These are phyloP conservation scores for Sinocyclocheilus rhinocerous DNA, from an alignment of 2,113 vertebrate genomes.

Conservation along the genomic window DNA sequence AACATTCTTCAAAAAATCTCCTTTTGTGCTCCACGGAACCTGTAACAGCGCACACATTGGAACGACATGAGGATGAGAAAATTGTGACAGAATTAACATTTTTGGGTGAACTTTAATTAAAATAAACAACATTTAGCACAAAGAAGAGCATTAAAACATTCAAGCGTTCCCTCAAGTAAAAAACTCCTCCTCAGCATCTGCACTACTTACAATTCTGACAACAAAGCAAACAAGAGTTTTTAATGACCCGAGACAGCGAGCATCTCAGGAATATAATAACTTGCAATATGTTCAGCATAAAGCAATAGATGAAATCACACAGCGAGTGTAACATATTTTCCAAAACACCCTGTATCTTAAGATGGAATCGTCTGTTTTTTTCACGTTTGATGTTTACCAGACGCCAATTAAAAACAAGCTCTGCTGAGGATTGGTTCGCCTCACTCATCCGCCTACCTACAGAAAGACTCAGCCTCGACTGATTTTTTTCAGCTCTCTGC, in stretches of 20 bases:
- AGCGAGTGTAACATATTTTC: slow-evolving; percentile 30
- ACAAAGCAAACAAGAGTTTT: slow-evolving; percentile 45
- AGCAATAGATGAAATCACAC: slow-evolving; percentile 42
- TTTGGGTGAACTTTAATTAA: slow-evolving; percentile 3
- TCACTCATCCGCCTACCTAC: slow-evolving; percentile 60
- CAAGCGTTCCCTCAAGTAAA: slow-evolving; percentile 23
- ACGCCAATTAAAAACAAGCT: slow-evolving; percentile 61
- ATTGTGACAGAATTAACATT: neutral
- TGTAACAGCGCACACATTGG: neutral
- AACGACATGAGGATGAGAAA: neutral
- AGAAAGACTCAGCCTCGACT: slow-evolving; percentile 42
- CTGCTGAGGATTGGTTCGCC: slow-evolving; percentile 61
- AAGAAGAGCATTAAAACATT: slow-evolving; percentile 4
- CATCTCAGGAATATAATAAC: slow-evolving; percentile 22
- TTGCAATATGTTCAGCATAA: slow-evolving; percentile 25
- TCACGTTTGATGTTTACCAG: slow-evolving; percentile 63
- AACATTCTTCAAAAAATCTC: neutral
- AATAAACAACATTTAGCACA: slow-evolving; percentile 22
- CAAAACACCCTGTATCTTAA: slow-evolving; percentile 48
- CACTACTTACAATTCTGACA: slow-evolving; percentile 10
- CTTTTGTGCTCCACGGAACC: neutral
- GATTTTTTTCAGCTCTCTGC: slow-evolving; percentile 51
- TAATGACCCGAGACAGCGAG: slow-evolving; percentile 38
- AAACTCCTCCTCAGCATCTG: slow-evolving; percentile 31
- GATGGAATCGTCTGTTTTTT: slow-evolving; percentile 47